These are phyloP conservation scores for Microctenopoma lineatum DNA, from an alignment of 2,797 vertebrate genomes.

Conservation along the genomic window DNA sequence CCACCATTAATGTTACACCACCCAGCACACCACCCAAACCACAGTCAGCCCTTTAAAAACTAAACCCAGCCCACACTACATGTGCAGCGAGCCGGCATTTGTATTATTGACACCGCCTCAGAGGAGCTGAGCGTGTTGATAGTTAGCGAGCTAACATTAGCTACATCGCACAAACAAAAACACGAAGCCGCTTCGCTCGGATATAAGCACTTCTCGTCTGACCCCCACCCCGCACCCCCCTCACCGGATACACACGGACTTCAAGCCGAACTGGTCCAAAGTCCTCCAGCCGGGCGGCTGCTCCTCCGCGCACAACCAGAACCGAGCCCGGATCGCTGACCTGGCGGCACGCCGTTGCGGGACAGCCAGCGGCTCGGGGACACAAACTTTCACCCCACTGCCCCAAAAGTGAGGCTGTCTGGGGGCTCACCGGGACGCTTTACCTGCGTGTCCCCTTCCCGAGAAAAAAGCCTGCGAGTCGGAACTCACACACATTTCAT, in stretches of 20 bases:
- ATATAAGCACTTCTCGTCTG: background rate
- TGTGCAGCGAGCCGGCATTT: conserved; percentile 78
- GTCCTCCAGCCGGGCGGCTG: conserved; percentile 17
- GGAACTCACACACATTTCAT: conserved; percentile 67
- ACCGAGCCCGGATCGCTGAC: conserved; percentile 73
- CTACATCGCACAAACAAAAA: conserved; percentile 75
- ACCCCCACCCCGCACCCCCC: background rate
- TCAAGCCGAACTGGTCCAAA: conserved; percentile 43
- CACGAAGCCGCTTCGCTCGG: conserved; percentile 54
- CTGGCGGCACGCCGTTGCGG: conserved; percentile 46
- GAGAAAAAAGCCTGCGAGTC: conserved; percentile 54
- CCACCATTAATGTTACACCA: conserved; percentile 67
- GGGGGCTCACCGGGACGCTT: conserved; percentile 40
- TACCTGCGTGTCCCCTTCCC: conserved; percentile 69
- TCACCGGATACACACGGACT: conserved; percentile 3
- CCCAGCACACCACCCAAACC: conserved; percentile 48
- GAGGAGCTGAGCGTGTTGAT: conserved; percentile 65
- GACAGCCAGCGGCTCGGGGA: conserved; percentile 46
- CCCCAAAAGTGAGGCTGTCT: conserved; percentile 40
- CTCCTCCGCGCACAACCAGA: conserved; percentile 58
- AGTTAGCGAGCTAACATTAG: conserved; percentile 78
- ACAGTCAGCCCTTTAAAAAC: conserved; percentile 72
- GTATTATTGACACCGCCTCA: conserved; percentile 71
- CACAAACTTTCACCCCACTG: conserved; percentile 67
- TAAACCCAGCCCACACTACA: conserved; percentile 76